These are phyloP conservation scores for Sceloporus undulatus DNA, from an alignment of 2,113 vertebrate species.

Conservation along the genomic window DNA sequence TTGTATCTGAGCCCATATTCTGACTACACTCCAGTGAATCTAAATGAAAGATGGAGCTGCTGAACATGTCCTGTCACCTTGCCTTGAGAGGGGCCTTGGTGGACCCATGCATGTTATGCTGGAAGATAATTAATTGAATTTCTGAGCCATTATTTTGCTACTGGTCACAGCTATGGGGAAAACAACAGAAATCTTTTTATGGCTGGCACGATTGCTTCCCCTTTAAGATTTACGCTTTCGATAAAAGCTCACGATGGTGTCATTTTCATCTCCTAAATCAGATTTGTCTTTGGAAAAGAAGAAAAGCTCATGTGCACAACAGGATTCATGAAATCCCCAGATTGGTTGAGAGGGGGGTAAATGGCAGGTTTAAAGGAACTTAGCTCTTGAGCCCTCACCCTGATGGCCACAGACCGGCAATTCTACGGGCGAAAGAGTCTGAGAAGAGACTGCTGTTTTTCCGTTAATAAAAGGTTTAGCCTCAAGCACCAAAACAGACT, in stretches of 20 bases:
- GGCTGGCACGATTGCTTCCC: constrained; percentile 54
- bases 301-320: constrained; percentile 62
- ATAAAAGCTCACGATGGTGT: constrained; percentile 72
- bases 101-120: constrained; percentile 55
- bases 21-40: constrained; percentile 48
- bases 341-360: constrained; percentile 53
- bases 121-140: constrained; percentile 64
- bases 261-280: constrained; percentile 79
- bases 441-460: constrained; percentile 56
- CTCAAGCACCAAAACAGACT: constrained; percentile 40
- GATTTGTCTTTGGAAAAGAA: constrained; percentile 63
- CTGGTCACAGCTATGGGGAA: constrained; percentile 60
- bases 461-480: constrained; percentile 53
- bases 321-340: constrained; percentile 68
- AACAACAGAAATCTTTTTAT: constrained; percentile 56
- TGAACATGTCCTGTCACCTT: constrained; percentile 69
- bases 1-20: constrained; percentile 69
- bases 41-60: constrained; percentile 41
- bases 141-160: constrained; percentile 68
- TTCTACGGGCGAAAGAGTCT: constrained; percentile 28
- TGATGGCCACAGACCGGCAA: constrained; percentile 60
- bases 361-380: constrained; percentile 68
- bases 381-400: constrained; percentile 66
- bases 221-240: constrained; percentile 71
- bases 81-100: constrained; percentile 50